Evolutionary conservation across 2,797 vertebrate genomes (phyloP), one percentile per base, ranked within the genome.

Genomic region (Dallia pectoralis): DNA sequence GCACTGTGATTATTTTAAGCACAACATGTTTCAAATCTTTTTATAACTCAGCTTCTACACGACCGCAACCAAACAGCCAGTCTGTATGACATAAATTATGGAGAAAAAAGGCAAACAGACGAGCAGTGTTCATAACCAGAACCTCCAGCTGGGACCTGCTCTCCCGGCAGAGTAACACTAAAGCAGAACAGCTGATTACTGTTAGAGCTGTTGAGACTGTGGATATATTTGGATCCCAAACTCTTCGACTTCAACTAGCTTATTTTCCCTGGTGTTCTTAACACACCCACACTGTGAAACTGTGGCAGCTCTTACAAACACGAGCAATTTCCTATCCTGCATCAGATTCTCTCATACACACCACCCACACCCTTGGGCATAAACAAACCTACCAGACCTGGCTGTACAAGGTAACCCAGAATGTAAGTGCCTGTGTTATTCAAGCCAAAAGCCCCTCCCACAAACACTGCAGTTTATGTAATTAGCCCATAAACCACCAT

Each of bases 151-250:
- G 61, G 44, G 68, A 40, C 18, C 64, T n/a, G 64, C 61, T 77
- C 69, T 75, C 72, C 72, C 80, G 77, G 69, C 70, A 73, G 70
- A 22, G 61, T 61, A 73, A 77, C 74, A 63, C 76, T 32, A 51
- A 64, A 67, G 69, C 69, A 75, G 36, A 59, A 25, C 44, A 65
- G 74, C 47, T 76, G 70, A 77, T 77, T 74, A 67, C 33, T 68
- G 65, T 76, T 25, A 56, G 53, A 56, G 33, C 53, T 56, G 29
- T 59, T 51, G 49, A n/a, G 67, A 47, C 67, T 30, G 7, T 27
- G 29, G 51, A 70, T 47, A 69, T 47, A 69, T 48, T 25, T 25
- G 44, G 22, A 27, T 29, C 22, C 67, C 25, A 4, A 67, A 27
- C 3, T 3, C n/a, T 48, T 36, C 27, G 36, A 27, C n/a, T 1